Conservation (phyloP, 1,140 invertebrate genomes). For the Rhyzopertha dominica region DNA sequence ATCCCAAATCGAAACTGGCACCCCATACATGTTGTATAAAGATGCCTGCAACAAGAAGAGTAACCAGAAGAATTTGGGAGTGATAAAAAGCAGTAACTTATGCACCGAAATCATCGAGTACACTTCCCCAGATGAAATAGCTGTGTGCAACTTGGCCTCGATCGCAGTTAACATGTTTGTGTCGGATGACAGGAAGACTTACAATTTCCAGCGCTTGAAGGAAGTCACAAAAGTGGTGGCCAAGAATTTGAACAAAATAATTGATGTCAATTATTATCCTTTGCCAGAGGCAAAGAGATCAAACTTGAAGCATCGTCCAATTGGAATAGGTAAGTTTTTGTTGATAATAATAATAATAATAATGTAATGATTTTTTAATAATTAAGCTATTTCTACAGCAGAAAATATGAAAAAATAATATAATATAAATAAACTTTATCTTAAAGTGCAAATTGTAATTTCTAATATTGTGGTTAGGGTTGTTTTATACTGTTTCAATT, state of each 20-base stretch:
- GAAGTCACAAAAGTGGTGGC: conserved; percentile 86
- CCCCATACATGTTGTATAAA: conserved; percentile 97
- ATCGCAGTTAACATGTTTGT: conserved; percentile 98
- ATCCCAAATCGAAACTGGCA: conserved; percentile 97
- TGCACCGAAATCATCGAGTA: conserved; percentile 98
- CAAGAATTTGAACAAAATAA: conserved; percentile 94
- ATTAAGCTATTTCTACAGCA: too few species aligned
- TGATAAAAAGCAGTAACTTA: conserved; percentile 97
- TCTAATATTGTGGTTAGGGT: too few species aligned
- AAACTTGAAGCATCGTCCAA: conserved; percentile 90
- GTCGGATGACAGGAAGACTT: conserved; percentile 64
- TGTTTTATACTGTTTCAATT: too few species aligned
- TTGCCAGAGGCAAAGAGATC: conserved; percentile 82
- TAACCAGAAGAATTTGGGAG: conserved; percentile 98
- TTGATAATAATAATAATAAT: too few species aligned
- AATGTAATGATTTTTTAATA: too few species aligned
- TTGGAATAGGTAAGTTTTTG: conserved; percentile 95
- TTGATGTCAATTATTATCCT: conserved; percentile 97
- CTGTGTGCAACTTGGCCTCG: conserved; percentile 97
- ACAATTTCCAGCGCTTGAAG: conserved; percentile 87
- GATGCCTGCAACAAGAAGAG: conserved; percentile 96
- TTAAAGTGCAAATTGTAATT: too few species aligned
- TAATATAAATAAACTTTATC: too few species aligned
- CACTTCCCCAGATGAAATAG: conserved; percentile 86
- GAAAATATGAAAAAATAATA: too few species aligned